A percentile compares a stretch with the other conserved stretches of the same genome.
Conservation (phyloP, 2,113 vertebrate genomes). For the Rafetus swinhoei region DNA sequence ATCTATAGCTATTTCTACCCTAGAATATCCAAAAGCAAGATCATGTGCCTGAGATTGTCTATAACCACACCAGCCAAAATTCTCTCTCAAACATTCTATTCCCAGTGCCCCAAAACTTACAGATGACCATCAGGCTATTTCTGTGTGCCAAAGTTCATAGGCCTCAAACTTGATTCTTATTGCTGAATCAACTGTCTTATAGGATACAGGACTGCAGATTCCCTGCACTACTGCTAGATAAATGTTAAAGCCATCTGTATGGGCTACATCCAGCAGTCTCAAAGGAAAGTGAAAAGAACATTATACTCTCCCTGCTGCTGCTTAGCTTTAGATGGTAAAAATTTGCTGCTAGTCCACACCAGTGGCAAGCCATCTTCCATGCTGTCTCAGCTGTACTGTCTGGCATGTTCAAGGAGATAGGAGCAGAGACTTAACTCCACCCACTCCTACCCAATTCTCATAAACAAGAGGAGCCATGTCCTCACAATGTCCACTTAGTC, state of each 20-base stretch:
- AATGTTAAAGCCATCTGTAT: neutral
- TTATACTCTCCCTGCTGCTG: neutral
- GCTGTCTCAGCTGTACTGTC: neutral
- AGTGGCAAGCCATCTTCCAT: neutral
- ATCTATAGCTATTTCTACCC: neutral
- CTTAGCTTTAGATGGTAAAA: neutral
- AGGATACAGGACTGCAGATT: neutral
- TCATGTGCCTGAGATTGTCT: neutral
- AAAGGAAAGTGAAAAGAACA: neutral
- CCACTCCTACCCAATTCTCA: neutral
- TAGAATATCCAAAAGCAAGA: neutral
- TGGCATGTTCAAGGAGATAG: neutral
- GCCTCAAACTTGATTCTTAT: neutral
- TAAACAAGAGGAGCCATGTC: neutral
- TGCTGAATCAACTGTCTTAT: neutral
- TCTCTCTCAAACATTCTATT: neutral
- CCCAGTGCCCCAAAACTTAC: neutral
- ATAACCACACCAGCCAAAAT: neutral
- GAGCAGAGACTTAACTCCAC: accelerated
- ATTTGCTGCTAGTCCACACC: neutral
- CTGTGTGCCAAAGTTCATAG: neutral
- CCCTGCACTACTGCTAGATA: neutral
- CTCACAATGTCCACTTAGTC: no score
- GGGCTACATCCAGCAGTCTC: neutral
- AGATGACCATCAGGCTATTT: neutral